Conservation (phyloP, 2,888 invertebrate species). For the Oxyscelio sp. region DNA sequence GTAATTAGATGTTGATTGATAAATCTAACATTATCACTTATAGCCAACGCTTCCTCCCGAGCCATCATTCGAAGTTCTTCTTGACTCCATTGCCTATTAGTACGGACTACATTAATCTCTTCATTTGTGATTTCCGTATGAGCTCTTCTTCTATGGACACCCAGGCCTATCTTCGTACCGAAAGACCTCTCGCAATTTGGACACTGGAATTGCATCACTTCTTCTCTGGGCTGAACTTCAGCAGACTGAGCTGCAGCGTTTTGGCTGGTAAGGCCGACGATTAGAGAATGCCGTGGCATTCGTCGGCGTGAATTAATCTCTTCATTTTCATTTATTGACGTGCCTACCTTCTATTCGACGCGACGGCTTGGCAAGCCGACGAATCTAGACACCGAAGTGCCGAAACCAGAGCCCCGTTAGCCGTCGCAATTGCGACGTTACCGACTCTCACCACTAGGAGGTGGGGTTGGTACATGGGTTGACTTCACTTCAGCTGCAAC, state of each 20-base stretch:
- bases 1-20: slow-evolving; percentile 14
- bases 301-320: too few relatives aligned
- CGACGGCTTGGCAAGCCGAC: too few relatives aligned
- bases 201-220: slow-evolving; percentile 6
- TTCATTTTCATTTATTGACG: too few relatives aligned
- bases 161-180: slow-evolving; percentile 26
- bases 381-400: too few relatives aligned
- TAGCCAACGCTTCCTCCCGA: slow-evolving; percentile 16
- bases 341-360: too few relatives aligned
- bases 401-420: too few relatives aligned
- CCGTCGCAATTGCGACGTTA: too few relatives aligned
- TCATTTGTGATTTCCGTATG: slow-evolving; percentile 32
- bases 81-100: slow-evolving; percentile 13
- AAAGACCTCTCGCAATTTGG: slow-evolving; percentile 24
- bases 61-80: slow-evolving; percentile 60
- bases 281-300: neutral
- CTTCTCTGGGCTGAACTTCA: neutral
- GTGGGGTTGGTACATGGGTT: too few relatives aligned
- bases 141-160: slow-evolving; percentile 35
- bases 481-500: too few relatives aligned
- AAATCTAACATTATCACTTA: neutral
- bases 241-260: neutral
- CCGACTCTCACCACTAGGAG: neutral
- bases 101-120: slow-evolving; percentile 40
- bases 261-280: slow-evolving; percentile 10